Percentiles rank a stretch among this genome's conserved stretches.
phyloP scores from a whole-genome alignment of 2,888 invertebrate species.

The Sinopyrophorus schimmeli region DNA sequence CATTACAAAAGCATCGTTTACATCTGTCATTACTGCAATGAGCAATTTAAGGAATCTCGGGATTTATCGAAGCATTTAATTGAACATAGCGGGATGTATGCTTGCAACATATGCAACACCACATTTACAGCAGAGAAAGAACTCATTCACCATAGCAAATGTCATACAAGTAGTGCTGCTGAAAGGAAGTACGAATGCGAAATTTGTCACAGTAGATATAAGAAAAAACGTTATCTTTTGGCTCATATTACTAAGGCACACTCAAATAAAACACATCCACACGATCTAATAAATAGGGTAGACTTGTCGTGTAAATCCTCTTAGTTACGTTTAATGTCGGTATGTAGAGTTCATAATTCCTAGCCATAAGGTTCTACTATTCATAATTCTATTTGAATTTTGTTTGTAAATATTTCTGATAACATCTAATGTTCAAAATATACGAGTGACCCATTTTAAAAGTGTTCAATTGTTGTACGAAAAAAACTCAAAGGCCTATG shows the following conservation, averaged over 20 bases:
- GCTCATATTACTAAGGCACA: constrained; percentile 27
- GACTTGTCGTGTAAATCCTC: constrained; percentile 17
- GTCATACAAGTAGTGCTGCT: constrained; percentile 11
- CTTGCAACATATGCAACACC: constrained; percentile 30
- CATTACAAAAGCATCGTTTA: constrained; percentile 33
- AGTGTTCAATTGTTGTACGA: too few relatives aligned
- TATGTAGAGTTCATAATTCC: too few relatives aligned
- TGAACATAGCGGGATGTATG: constrained; percentile 34
- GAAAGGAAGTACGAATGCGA: constrained; percentile 29
- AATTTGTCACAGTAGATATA: constrained; percentile 29
- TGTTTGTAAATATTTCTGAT: too few relatives aligned
- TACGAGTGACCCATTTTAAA: too few relatives aligned
- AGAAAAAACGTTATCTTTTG: constrained; percentile 28
- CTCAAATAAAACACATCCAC: constrained; percentile 17
- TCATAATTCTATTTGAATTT: too few relatives aligned
- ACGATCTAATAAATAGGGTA: constrained; percentile 15
- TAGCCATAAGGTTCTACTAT: too few relatives aligned
- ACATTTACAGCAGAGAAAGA: constrained; percentile 33
- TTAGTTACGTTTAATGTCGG: constrained; percentile 16
- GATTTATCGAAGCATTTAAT: constrained; percentile 34
- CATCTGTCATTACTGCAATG: constrained; percentile 35
- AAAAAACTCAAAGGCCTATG: too few relatives aligned
- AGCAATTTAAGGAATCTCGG: constrained; percentile 32
- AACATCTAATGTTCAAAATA: too few relatives aligned
- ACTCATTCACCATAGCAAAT: constrained; percentile 24